These are phyloP conservation scores for Tetragnatha montana DNA, from an alignment of 2,888 invertebrate genomes.

Conservation along the genomic window DNA sequence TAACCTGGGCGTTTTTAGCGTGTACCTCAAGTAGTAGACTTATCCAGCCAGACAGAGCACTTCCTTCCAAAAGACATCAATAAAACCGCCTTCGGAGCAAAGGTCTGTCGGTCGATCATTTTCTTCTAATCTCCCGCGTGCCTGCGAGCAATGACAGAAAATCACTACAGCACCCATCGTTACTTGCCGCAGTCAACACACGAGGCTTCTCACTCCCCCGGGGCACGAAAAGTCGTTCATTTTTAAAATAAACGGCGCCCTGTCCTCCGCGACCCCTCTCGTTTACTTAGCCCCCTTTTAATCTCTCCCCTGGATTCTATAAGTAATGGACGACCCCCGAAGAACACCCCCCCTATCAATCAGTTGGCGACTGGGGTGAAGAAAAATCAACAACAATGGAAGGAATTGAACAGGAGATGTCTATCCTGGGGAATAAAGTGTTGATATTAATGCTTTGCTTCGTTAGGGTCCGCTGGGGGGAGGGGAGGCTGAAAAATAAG, in stretches of 20 bases:
- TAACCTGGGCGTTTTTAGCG: too few species aligned
- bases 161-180: not conserved
- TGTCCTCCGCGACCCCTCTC: not conserved
- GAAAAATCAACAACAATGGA: conserved; percentile 32
- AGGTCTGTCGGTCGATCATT: too few species aligned
- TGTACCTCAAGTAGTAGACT: too few species aligned
- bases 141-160: not conserved
- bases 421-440: conserved; percentile 47
- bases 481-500: conserved; percentile 37
- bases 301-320: not conserved
- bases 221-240: not conserved
- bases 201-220: not conserved
- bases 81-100: too few species aligned
- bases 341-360: not conserved
- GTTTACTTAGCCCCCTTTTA: not conserved
- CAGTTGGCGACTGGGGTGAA: not conserved
- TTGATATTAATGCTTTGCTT: conserved; percentile 54
- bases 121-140: not conserved
- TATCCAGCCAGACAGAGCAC: too few species aligned
- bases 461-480: not conserved
- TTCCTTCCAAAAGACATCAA: too few species aligned
- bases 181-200: not conserved
- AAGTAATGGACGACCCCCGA: not conserved
- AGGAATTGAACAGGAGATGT: conserved; percentile 28
- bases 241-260: not conserved